Conservation (phyloP, 2,113 vertebrate species). For the Plestiodon gilberti region DNA sequence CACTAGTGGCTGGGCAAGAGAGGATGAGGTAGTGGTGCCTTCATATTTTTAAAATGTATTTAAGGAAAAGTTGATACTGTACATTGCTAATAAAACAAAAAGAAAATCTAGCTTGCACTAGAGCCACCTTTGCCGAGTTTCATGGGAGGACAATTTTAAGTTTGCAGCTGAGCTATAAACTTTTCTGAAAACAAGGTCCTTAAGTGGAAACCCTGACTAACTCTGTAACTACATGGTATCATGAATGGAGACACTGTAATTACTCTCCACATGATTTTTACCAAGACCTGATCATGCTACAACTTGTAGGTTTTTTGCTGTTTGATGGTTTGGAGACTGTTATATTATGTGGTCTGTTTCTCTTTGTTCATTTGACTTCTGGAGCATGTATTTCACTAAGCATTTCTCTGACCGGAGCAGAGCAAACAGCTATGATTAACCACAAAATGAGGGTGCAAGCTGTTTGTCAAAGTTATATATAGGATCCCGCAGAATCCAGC, state of each 20-base stretch:
- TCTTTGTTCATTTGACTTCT: slow-evolving; percentile 56
- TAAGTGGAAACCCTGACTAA: slow-evolving; percentile 70
- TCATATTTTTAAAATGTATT: not conserved
- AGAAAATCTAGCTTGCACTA: not conserved
- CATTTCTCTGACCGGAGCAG: slow-evolving; percentile 54
- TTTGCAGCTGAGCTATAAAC: slow-evolving; percentile 66
- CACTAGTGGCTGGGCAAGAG: not conserved
- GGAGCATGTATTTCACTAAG: slow-evolving; percentile 57
- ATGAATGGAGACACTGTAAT: slow-evolving; percentile 47
- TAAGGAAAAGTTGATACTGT: not conserved
- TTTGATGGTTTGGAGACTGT: slow-evolving; percentile 48
- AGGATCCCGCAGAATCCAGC: slow-evolving; percentile 69
- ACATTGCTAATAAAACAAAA: not conserved
- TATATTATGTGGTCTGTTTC: slow-evolving; percentile 54
- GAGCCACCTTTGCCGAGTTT: slow-evolving; percentile 52
- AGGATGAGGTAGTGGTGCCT: not conserved
- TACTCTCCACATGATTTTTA: slow-evolving; percentile 48
- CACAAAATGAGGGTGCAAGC: slow-evolving; percentile 69
- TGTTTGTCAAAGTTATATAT: slow-evolving; percentile 74
- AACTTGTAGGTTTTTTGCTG: slow-evolving; percentile 6
- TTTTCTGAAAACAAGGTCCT: slow-evolving; percentile 56
- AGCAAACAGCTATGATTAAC: slow-evolving; percentile 72
- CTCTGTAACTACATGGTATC: slow-evolving; percentile 54
- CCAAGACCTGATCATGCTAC: slow-evolving; percentile 41
- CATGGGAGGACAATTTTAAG: slow-evolving; percentile 53